Evolutionary conservation across 2,113 vertebrate species (phyloP).

Genomic region (Mustela lutreola): DNA sequence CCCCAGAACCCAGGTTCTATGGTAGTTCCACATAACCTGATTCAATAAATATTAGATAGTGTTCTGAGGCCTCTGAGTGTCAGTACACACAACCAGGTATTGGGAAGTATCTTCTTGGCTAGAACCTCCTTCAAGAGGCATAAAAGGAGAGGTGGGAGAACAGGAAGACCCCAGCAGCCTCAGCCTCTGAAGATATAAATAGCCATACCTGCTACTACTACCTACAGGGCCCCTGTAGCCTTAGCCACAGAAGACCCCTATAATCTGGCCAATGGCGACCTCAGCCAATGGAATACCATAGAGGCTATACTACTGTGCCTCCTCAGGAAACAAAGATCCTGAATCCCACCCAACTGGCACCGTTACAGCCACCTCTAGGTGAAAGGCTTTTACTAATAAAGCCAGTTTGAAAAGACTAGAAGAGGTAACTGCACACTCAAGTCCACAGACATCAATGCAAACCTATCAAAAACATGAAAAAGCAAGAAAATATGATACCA

Average conservation of each 20-base stretch:
- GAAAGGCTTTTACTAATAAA: not conserved
- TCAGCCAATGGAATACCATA: not conserved
- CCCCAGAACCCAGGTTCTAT: not conserved
- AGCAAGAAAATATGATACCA: not conserved
- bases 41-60: not conserved
- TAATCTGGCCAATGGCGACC: not conserved
- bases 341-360: not conserved
- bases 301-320: not conserved
- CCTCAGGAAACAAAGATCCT: not conserved
- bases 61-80: not conserved
- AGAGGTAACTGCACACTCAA: not conserved
- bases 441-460: not conserved
- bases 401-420: not conserved
- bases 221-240: not conserved
- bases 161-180: not conserved
- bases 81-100: not conserved
- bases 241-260: not conserved
- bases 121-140: not conserved
- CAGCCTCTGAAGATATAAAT: not conserved
- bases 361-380: not conserved
- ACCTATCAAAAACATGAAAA: not conserved
- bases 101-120: not conserved
- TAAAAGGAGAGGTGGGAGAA: not conserved
- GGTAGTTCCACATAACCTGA: not conserved
- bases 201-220: not conserved